Base-by-base conservation (phyloP, 2,888 invertebrate species). In the Euspilapteryx auroguttella region DNA sequence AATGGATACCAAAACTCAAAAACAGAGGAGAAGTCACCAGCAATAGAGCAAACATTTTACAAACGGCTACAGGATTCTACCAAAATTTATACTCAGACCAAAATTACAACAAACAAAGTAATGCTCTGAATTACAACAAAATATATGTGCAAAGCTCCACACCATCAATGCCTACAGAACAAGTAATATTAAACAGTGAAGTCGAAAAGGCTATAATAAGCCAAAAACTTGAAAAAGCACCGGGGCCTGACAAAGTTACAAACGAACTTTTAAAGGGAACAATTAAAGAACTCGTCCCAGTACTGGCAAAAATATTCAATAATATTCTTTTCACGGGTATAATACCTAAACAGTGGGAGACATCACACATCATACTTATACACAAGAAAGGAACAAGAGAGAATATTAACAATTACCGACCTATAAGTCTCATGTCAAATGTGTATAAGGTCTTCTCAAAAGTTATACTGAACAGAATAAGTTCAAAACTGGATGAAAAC, bases 221-320 rank as follows among this genome's bases (percentile, higher is more conserved):
- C 13, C 21, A 21, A n/a, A 20, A 21, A 9, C n/a, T n/a, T n/a
- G n/a, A n/a, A n/a, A n/a, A n/a, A n/a, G n/a, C n/a, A n/a, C n/a
- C n/a, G n/a, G n/a, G 40, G 0, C 37, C 40, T 3, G 40, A 41
- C n/a, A 37, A 25, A 10, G 36, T 45, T 2, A 14, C 31, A 25
- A 39, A 41, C 13, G 40, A 42, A 21, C 20, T 40, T 0, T 12
- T 41, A 9, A 34, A 22, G 34, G 38, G 36, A 2, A 36, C 31
- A 0, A 4, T 35, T 1, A 23, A 31, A 9, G 34, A 37, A 31
- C 1, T 41, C 22, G n/a, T 7, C 1, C 37, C 38, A 7, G 32
- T 36, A 23, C 31, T 38, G 11, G 35, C 34, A 11, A 26, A 29
- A 12, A 4, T 44, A 1, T 41, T 40, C 11, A 41, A 44, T 12